Base-by-base conservation (phyloP, 64 coral and sea anemone species). In the Montipora foliosa region DNA sequence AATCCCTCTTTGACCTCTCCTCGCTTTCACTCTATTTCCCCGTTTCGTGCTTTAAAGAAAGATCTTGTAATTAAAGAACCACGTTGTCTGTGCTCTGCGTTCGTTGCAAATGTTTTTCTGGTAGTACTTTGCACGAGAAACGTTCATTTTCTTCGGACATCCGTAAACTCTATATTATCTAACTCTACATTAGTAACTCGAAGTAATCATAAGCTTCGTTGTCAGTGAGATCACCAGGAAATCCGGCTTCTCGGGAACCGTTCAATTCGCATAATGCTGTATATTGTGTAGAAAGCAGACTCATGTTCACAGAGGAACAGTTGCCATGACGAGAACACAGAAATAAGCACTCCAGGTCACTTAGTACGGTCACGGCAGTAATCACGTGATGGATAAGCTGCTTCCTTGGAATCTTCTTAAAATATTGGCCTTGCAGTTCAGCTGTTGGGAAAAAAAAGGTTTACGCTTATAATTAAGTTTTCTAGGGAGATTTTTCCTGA, bases 331-430 rank as follows among this genome's bases (percentile, higher is more conserved):
- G 87, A 29, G 19, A 6, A 49, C 87, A 89, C 20, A 22, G 15
- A 17, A 77, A 19, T 24, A 89, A 22, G 45, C 87, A 89, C 75
- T 89, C 87, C 22, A 89, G n/a, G 44, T 89, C 73, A 61, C 87
- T 79, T 9, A 49, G 44, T 78, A 46, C 17, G 6, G 19, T 66
- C 72, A 77, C 24, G 5, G 60, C 24, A 6, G 21, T 15, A 19
- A 89, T 62, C 50, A 89, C 74, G 22, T 89, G 87, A 55, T 61
- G 20, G 13, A 37, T 62, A 49, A 89, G 50, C 66, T 51, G 62
- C 45, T 17, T 86, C 8, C 47, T 22, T 50, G 66, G 44, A 5
- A 12, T 50, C 47, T 19, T 49, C 66, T 86, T 86, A 45, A 86
- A 86, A 72, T 72, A 86, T 73, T 44, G 17, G 66, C 82, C 82